Percentiles rank a stretch among this genome's conserved stretches.
These are phyloP conservation scores for Cinclus mexicanus DNA, from an alignment of 2,113 vertebrate genomes.

Conservation along the genomic window DNA sequence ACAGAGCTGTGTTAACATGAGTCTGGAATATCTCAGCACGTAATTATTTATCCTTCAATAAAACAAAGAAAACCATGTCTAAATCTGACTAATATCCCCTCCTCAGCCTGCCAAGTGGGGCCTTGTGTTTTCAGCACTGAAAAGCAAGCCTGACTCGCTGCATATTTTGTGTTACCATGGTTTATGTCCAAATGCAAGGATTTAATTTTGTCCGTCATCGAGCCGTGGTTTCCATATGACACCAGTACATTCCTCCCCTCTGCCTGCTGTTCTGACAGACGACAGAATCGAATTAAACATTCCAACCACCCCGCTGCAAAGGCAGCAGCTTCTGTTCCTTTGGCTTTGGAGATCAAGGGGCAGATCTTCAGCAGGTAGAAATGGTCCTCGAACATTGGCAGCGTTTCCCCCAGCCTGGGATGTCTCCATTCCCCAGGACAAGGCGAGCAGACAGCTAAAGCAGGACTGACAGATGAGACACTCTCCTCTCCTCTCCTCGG, in stretches of 20 bases:
- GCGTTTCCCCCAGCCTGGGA: background rate
- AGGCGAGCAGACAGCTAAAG: background rate
- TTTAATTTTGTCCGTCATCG: conserved; percentile 66
- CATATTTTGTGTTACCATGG: conserved; percentile 67
- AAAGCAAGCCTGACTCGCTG: conserved; percentile 63
- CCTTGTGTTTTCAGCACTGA: conserved; percentile 63
- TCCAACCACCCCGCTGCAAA: conserved; percentile 17
- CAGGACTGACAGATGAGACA: background rate
- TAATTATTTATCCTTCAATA: conserved; percentile 68
- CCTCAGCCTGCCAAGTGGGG: conserved; percentile 63
- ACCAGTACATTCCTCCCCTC: conserved; percentile 56
- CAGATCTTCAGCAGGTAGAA: background rate
- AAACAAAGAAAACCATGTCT: conserved; percentile 68
- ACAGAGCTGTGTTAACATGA: conserved; percentile 40
- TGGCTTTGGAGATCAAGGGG: conserved; percentile 48
- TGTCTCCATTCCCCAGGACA: background rate
- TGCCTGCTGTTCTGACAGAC: conserved; percentile 64
- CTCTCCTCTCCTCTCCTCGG: background rate
- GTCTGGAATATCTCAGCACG: conserved; percentile 67
- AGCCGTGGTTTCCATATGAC: conserved; percentile 59
- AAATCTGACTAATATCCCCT: conserved; percentile 65
- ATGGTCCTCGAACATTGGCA: background rate
- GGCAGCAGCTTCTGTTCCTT: conserved; percentile 34
- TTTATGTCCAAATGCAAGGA: conserved; percentile 68
- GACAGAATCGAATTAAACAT: conserved; percentile 45